Percentiles rank a stretch among this genome's conserved stretches.
Conservation (phyloP, 2,888 invertebrate species). For the Periphyllus acericola region DNA sequence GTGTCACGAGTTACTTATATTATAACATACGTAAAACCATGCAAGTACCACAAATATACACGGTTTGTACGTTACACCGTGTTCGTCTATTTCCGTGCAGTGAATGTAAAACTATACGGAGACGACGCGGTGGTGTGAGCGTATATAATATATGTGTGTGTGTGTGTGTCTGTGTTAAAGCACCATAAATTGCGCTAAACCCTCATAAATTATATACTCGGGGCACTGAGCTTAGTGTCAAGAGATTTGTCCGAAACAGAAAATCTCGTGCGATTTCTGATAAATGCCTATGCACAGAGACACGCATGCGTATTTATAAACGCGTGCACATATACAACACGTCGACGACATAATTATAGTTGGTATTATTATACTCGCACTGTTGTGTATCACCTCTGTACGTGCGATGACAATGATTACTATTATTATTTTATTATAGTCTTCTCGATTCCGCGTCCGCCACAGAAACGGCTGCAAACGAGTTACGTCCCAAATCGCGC, state of each 20-base stretch:
- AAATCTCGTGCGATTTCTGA: slow-evolving; percentile 19
- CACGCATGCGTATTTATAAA: background rate
- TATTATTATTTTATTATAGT: background rate
- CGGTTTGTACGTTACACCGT: background rate
- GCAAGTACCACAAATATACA: background rate
- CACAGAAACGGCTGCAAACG: background rate
- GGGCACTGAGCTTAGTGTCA: slow-evolving; percentile 2
- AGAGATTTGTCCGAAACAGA: background rate
- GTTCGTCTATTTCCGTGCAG: background rate
- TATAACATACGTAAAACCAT: background rate
- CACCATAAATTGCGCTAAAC: slow-evolving; percentile 36
- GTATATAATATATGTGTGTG: background rate
- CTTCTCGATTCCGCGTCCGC: background rate
- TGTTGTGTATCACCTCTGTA: too few relatives aligned
- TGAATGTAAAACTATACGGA: background rate
- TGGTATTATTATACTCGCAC: too few relatives aligned
- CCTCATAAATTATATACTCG: slow-evolving; percentile 19
- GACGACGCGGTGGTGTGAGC: background rate
- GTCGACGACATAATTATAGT: background rate
- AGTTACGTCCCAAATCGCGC: background rate
- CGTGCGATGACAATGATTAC: background rate
- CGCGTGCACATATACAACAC: background rate
- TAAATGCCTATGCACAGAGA: background rate
- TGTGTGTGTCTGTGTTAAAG: background rate
- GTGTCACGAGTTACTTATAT: background rate